Base-by-base conservation (phyloP, 2,797 vertebrate genomes). In the Borostomias antarcticus region DNA sequence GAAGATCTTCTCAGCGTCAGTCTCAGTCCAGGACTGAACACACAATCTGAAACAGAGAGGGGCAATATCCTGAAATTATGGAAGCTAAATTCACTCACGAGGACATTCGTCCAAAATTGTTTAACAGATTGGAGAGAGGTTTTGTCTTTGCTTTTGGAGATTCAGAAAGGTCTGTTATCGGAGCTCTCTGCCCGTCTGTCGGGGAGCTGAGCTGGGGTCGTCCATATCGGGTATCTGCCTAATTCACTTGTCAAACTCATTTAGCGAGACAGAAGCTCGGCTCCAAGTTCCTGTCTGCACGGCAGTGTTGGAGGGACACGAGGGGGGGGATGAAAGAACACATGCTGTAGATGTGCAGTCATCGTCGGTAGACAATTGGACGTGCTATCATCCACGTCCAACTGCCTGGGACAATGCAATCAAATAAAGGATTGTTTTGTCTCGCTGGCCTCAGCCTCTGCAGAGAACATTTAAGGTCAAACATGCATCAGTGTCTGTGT, bases 231-330 rank as follows among this genome's bases (percentile, higher is more conserved):
- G 59, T 66, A 45, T 80, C 74, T 70, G 70, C 58, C 65, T 69
- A 68, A 84, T 75, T 82, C 72, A 57, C 65, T 72, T 75, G 79
- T 84, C 75, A 79, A 66, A 81, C 74, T 77, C 77, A 35, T 52
- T 83, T 54, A 64, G 57, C 70, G 35, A 62, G 68, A 75, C 32
- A 19, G 58, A 52, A 57, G 58, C 23, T 50, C 2, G 56, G 52
- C 66, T 62, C 61, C 71, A 59, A 35, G 47, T 70, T 71, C 54
- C 62, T 64, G 66, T 75, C 51, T 10, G 53, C 52, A 23, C 1
- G 62, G 58, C 30, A 45, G 23, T 63, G 62, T 56, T 59, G 33
- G 73, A 23, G 51, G 40, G 54, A 66, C 33, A 33, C 62, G 59
- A 47, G 3, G 50, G 43, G 11, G 30, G 48, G 37, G n/a, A n/a